phyloP scores from a whole-genome alignment of 2,797 vertebrate species.

The Huso huso region DNA sequence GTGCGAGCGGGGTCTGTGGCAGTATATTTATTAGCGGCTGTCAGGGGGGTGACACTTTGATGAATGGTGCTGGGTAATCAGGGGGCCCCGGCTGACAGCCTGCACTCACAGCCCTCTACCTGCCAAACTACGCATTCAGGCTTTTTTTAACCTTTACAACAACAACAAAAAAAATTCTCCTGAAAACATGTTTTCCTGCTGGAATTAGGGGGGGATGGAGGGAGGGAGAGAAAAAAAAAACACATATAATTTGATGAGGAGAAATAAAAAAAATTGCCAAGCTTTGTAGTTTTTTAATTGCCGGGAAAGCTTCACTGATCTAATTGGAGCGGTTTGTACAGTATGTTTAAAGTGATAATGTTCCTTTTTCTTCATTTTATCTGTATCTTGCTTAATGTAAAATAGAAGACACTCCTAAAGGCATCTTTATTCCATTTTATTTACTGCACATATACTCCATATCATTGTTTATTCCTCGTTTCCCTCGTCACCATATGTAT shows the following conservation, averaged over 20 bases:
- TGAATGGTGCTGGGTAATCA: constrained; percentile 98
- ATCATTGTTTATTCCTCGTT: not conserved
- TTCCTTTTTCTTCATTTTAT: constrained; percentile 20
- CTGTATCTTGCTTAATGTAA: constrained; percentile 12
- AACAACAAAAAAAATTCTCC: constrained; percentile 28
- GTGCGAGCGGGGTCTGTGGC: constrained; percentile 87
- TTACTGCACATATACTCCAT: not conserved
- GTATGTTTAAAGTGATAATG: constrained; percentile 53
- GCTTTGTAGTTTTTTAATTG: constrained; percentile 59
- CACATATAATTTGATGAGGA: constrained; percentile 28
- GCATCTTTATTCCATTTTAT: not conserved
- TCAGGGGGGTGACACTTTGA: constrained; percentile 99
- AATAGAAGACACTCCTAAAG: not conserved
- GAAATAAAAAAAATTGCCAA: constrained; percentile 37
- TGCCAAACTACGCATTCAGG: constrained; percentile 80
- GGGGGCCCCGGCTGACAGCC: constrained; percentile 82
- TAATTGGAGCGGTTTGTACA: constrained; percentile 54
- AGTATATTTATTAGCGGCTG: constrained; percentile 99
- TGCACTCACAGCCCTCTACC: constrained; percentile 90
- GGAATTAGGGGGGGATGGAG: constrained; percentile 31
- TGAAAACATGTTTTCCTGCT: constrained; percentile 31
- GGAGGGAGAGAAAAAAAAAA: constrained; percentile 13
- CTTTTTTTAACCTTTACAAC: constrained; percentile 39
- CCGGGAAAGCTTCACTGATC: constrained; percentile 42
- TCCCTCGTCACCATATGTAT: not conserved